Evolutionary conservation across 2,888 invertebrate species (phyloP).

Genomic region (Margaritifera margaritifera): DNA sequence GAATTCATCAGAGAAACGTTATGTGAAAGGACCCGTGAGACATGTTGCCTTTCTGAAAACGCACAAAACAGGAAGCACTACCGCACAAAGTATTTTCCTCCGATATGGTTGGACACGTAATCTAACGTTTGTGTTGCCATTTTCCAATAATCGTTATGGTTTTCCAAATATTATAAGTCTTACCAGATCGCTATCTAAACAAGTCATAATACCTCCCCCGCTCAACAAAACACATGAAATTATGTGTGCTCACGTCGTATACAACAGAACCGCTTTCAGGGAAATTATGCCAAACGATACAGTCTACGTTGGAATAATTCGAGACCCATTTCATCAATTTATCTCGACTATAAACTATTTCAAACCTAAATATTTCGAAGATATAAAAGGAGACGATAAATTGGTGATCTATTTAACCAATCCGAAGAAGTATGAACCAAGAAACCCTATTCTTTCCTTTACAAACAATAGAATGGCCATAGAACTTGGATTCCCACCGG

Average conservation of each 20-base stretch:
- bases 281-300: slow-evolving; percentile 45
- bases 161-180: slow-evolving; percentile 46
- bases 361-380: slow-evolving; percentile 29
- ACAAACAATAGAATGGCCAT: slow-evolving; percentile 40
- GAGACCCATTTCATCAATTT: slow-evolving; percentile 50
- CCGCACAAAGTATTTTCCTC: slow-evolving; percentile 58
- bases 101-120: slow-evolving; percentile 48
- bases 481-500: slow-evolving; percentile 38
- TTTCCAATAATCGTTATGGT: slow-evolving; percentile 25
- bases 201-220: slow-evolving; percentile 49
- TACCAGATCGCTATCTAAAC: slow-evolving; percentile 32
- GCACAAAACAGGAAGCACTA: slow-evolving; percentile 63
- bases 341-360: slow-evolving; percentile 50
- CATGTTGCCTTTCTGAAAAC: slow-evolving; percentile 54
- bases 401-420: not conserved
- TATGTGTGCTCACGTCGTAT: slow-evolving; percentile 60
- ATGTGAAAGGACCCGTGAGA: too few relatives aligned
- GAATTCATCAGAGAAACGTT: too few relatives aligned
- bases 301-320: slow-evolving; percentile 46
- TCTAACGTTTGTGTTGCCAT: slow-evolving; percentile 57
- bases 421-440: not conserved
- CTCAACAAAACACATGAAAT: slow-evolving; percentile 50
- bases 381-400: not conserved
- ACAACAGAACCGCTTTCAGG: slow-evolving; percentile 48
- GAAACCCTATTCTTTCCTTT: slow-evolving; percentile 2